Evolutionary conservation across 2,888 invertebrate species (phyloP).

Genomic region (Himalopsyche japonica): DNA sequence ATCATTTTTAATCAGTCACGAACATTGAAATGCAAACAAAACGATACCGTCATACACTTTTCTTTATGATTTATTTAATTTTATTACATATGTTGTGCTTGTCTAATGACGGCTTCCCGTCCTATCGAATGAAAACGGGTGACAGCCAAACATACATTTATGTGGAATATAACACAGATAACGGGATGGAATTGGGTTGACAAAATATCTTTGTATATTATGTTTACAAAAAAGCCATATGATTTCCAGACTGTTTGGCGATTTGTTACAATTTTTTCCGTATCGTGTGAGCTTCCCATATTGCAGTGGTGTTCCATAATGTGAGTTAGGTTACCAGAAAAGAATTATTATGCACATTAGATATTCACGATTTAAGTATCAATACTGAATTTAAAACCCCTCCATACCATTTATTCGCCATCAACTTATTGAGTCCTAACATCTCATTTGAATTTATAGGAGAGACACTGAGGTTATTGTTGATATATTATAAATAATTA

Average conservation of each 20-base stretch:
- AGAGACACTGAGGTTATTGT: no score
- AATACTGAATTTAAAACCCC: no score
- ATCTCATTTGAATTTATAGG: no score
- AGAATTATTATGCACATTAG: no score
- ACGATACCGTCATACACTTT: no score
- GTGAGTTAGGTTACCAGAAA: no score
- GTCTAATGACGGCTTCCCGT: neutral
- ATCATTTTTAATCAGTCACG: no score
- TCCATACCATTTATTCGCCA: no score
- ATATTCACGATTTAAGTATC: no score
- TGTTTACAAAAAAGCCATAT: neutral
- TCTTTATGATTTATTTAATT: neutral
- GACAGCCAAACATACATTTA: neutral
- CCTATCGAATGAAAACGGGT: neutral
- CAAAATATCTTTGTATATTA: neutral
- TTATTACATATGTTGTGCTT: neutral
- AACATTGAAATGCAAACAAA: no score
- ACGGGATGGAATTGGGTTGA: neutral
- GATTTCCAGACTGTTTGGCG: neutral
- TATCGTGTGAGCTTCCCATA: neutral
- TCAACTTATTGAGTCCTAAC: no score
- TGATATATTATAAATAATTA: no score
- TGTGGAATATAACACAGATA: neutral
- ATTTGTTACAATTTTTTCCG: neutral
- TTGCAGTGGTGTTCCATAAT: neutral